Evolutionary conservation across 2,113 vertebrate species (phyloP).

Genomic region (Cephalopterus ornatus): DNA sequence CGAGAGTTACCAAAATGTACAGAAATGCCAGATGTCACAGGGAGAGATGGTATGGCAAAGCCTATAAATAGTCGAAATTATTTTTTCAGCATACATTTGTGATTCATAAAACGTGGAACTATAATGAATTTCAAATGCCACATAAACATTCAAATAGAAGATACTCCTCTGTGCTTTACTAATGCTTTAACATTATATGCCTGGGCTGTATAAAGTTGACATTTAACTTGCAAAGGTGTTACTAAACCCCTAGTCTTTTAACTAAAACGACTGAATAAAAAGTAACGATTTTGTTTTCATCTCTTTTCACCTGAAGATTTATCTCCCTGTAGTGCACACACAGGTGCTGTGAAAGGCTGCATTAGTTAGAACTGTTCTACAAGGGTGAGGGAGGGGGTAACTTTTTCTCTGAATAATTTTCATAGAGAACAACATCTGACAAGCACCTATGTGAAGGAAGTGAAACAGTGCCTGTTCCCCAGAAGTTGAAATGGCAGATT

Average conservation of each 20-base stretch:
- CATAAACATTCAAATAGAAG: background rate
- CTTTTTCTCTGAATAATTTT: background rate
- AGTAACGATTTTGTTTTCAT: background rate
- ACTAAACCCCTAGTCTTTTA: background rate
- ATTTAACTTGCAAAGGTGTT: background rate
- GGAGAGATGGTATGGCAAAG: background rate
- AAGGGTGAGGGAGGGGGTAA: fast-evolving
- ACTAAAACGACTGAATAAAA: background rate
- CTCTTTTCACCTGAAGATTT: background rate
- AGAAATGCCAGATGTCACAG: background rate
- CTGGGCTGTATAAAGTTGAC: background rate
- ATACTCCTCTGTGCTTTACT: background rate
- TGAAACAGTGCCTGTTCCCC: background rate
- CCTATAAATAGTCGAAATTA: background rate
- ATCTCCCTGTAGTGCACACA: background rate
- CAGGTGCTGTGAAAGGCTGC: background rate
- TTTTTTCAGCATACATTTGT: background rate
- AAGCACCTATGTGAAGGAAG: background rate
- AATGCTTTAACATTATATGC: background rate
- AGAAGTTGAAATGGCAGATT: background rate
- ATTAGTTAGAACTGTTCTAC: background rate
- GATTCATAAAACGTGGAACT: background rate
- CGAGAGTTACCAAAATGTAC: background rate
- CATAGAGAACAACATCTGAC: background rate
- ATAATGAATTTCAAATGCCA: slow-evolving; percentile 6